Evolutionary conservation across 2,888 invertebrate genomes (phyloP).

Genomic region (Blastobasis adustella): DNA sequence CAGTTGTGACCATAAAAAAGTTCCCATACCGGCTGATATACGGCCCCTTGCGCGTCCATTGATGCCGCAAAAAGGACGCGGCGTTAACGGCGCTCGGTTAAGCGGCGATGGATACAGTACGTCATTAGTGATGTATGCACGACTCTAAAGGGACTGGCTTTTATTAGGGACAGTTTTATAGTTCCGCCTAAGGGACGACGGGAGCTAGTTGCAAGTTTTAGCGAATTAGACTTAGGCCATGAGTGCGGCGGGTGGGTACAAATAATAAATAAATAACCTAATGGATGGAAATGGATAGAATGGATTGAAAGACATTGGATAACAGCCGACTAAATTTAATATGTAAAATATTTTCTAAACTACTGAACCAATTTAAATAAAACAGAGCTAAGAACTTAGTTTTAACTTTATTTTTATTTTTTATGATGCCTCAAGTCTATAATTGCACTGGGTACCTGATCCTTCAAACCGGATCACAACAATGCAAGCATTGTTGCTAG

Average conservation of each 20-base stretch:
- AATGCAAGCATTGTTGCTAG: too few species aligned
- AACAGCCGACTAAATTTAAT: too few species aligned
- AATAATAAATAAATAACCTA: background rate
- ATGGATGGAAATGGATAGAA: too few species aligned
- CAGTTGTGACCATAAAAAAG: too few species aligned
- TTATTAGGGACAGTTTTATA: slow-evolving; percentile 61
- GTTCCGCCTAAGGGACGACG: slow-evolving; percentile 48
- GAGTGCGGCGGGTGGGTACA: slow-evolving; percentile 12
- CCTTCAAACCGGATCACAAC: too few species aligned
- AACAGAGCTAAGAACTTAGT: too few species aligned
- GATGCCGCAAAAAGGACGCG: slow-evolving; percentile 4
- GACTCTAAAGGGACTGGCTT: slow-evolving; percentile 46
- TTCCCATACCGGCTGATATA: slow-evolving; percentile 11
- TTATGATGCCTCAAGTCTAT: too few species aligned
- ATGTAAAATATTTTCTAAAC: too few species aligned
- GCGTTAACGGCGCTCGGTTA: slow-evolving; percentile 12
- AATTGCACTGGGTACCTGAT: too few species aligned
- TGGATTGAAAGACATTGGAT: too few species aligned
- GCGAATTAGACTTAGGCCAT: slow-evolving; percentile 38
- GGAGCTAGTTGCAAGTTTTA: slow-evolving; percentile 56
- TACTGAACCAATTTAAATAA: too few species aligned
- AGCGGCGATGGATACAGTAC: slow-evolving; percentile 26
- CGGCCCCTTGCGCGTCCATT: slow-evolving; percentile 7
- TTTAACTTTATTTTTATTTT: too few species aligned
- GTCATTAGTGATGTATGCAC: slow-evolving; percentile 67